Evolutionary conservation across 2,113 vertebrate genomes (phyloP).

Genomic region (Sterrhoptilus dennistouni): DNA sequence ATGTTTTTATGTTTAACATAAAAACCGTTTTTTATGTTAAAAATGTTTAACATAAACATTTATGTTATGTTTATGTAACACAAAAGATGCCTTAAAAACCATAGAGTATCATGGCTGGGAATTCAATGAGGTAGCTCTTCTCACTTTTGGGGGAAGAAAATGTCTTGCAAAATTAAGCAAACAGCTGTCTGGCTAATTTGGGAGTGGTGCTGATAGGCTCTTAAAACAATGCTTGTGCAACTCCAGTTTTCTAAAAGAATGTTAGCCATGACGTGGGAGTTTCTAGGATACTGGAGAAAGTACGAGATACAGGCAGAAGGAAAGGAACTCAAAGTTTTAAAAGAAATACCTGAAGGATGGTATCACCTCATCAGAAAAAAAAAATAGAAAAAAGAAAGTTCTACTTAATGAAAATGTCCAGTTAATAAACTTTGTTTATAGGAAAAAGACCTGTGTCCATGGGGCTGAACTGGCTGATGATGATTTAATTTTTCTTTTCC

Average conservation of each 20-base stretch:
- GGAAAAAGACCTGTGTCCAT: not conserved
- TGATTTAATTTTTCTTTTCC: not conserved
- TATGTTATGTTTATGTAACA: too few species aligned
- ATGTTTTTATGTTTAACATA: too few species aligned
- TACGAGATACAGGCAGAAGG: not conserved
- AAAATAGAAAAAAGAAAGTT: not conserved
- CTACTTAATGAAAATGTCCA: not conserved
- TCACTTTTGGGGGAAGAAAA: not conserved
- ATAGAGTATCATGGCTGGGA: not conserved
- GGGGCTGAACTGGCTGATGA: not conserved
- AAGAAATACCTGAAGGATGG: not conserved
- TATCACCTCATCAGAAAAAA: not conserved
- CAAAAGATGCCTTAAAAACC: not conserved
- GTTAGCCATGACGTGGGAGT: not conserved
- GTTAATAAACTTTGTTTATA: not conserved
- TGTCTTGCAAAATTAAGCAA: not conserved
- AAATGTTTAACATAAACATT: too few species aligned
- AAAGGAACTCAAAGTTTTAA: not conserved
- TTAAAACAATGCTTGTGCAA: not conserved
- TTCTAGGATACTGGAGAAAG: not conserved
- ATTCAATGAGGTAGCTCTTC: not conserved
- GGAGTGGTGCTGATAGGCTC: slow-evolving; percentile 9
- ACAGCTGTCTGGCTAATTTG: slow-evolving; percentile 27
- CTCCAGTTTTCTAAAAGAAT: slow-evolving; percentile 34
- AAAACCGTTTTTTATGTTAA: too few species aligned